A percentile compares a stretch with the other conserved stretches of the same genome.
These are phyloP conservation scores for Thera britannica DNA, from an alignment of 2,888 invertebrate species.

Conservation along the genomic window DNA sequence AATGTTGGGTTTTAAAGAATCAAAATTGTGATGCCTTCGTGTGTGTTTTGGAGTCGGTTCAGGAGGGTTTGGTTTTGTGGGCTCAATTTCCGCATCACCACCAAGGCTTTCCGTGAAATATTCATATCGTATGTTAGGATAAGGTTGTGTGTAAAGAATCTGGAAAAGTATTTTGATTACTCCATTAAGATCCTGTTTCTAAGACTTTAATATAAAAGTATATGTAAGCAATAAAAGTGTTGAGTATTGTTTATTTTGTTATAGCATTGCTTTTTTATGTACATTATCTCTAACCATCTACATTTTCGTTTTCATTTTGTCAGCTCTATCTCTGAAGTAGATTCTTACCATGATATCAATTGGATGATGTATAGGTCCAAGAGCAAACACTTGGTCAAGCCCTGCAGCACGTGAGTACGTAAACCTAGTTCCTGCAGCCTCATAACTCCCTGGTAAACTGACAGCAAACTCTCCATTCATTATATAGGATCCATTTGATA, in stretches of 20 bases:
- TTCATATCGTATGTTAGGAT: constrained; percentile 95
- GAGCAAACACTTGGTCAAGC: constrained; percentile 90
- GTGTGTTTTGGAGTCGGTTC: constrained; percentile 70
- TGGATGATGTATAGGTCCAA: constrained; percentile 91
- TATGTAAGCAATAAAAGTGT: too few relatives aligned
- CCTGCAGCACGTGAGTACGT: constrained; percentile 90
- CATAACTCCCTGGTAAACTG: constrained; percentile 89
- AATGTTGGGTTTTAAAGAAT: constrained; percentile 51
- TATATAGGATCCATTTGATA: constrained; percentile 90
- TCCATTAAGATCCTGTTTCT: not conserved
- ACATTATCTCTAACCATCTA: too few relatives aligned
- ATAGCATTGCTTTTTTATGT: too few relatives aligned
- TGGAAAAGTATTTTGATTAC: constrained; percentile 61
- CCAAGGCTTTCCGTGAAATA: constrained; percentile 90
- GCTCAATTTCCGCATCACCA: constrained; percentile 67
- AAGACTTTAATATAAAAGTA: too few relatives aligned
- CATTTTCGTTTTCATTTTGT: too few relatives aligned
- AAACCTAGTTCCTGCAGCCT: constrained; percentile 92
- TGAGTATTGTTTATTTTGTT: too few relatives aligned
- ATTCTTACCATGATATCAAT: constrained; percentile 91
- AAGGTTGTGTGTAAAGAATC: constrained; percentile 92
- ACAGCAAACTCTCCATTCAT: constrained; percentile 93
- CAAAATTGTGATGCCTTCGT: constrained; percentile 68
- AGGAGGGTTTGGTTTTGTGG: constrained; percentile 52
- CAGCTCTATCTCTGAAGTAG: not conserved